Base-by-base conservation (phyloP, 2,113 vertebrate species). In the Periophthalmodon schlosseri region DNA sequence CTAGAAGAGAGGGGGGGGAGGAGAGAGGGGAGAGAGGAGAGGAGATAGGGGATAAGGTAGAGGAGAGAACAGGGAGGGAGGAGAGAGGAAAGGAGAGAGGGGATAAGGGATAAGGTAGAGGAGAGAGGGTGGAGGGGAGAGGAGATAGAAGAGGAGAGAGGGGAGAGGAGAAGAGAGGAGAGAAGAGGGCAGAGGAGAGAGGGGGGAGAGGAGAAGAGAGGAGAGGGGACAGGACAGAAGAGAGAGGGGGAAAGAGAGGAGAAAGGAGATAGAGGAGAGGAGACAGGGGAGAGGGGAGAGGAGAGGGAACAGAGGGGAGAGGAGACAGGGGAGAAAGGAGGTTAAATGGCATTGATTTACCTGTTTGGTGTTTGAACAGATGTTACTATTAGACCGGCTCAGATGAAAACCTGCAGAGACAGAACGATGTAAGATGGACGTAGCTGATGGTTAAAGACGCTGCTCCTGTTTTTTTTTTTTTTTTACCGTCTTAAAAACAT, bases 361-460 rank as follows among this genome's bases (percentile, higher is more conserved):
- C 79, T 85, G 75, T 68, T 76, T 65, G 46, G 66, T 73, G 68
- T 74, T 72, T 76, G 58, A 74, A 73, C 75, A 79, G 78, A 82
- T 72, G 75, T 47, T 77, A 78, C 76, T 56, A 23, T 44, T 56
- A 80, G 39, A 80, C 69, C 44, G 28, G 8, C 20, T 65, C 24
- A 33, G 50, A 65, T 58, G 5, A 74, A 74, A 52, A 23, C 56
- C 47, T 13, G 34, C 36, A 68, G 34, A 77, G 14, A 49, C 5
- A 63, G 52, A 28, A 49, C 36, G 57, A 49, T 50, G 11, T 44
- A 21, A n/a, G 47, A 24, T 46, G 39, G 34, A 49, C 70, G 24
- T 4, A 15, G 2, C 50, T 21, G 15, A 58, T 15, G 57, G 5
- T 39, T 39, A 39, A 36, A 39, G 36, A 1, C 36, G n/a, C n/a